Evolutionary conservation across 2,888 invertebrate genomes (phyloP), one percentile per base, ranked within the genome.

Genomic region (Lasioglossum villosulum): DNA sequence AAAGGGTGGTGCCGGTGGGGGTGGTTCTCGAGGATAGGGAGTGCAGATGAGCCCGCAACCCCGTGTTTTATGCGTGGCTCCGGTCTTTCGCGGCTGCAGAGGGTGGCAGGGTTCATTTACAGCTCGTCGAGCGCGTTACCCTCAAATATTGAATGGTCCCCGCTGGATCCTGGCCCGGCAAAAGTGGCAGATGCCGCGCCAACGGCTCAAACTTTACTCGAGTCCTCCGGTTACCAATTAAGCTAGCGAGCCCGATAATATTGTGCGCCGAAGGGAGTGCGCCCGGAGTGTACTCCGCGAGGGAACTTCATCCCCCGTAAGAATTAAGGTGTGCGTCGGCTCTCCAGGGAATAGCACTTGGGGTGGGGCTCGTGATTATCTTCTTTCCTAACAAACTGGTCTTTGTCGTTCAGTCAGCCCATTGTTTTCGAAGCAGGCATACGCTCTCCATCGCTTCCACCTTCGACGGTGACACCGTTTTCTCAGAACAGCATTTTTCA

Each of bases 141-240:
- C 83, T 90, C 87, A 77, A 86, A 89, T 89, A 90, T 90, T 90
- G 88, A 89, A 86, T 86, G 88, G 81, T 86, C 84, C 83, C 86
- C 48, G 48, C 63, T 80, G 87, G 77, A 78, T 79, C 48, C 34
- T 42, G 79, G 39, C 27, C 52, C 70, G 74, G 79, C 42, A 52
- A 82, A 75, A 77, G 75, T 74, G 72, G 42, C 68, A 37, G 79
- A 79, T 56, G 72, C 48, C 27, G 8, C 66, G 66, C 2, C 39
- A 72, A 66, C 45, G 72, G 39, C 71, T 56, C 45, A 16, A 76
- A 81, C 80, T 80, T 78, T 30, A 39, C n/a, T 16, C 23, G 72
- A 56, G 37, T 59, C 30, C 68, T 19, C 52, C 19, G n/a, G 52
- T 16, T 75, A 59, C 75, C 86, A 83, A 82, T 86, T 86, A 86